Conservation (phyloP, 2,113 vertebrate genomes). For the Taxidea taxus region DNA sequence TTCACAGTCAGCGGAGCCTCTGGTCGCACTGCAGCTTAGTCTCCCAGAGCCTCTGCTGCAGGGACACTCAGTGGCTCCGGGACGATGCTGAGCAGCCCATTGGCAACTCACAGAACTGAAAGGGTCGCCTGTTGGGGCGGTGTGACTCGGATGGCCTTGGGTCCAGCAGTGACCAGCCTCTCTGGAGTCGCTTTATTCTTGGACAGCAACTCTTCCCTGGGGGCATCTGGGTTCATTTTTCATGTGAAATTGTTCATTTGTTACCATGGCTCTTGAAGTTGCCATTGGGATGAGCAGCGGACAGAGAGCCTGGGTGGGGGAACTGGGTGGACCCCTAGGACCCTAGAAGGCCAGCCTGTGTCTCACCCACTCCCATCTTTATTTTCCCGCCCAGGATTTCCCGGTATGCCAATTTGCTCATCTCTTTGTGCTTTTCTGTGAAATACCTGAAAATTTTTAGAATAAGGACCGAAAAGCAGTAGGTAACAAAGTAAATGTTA, state of each 20-base stretch:
- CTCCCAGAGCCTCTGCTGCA: neutral
- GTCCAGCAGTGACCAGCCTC: neutral
- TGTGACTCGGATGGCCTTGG: neutral
- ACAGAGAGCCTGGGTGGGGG: neutral
- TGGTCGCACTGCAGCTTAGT: neutral
- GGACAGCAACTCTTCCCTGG: neutral
- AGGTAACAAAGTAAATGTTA: neutral
- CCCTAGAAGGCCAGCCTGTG: neutral
- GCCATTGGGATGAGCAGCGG: neutral
- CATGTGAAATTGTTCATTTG: neutral
- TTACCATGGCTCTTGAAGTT: neutral
- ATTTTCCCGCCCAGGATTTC: neutral
- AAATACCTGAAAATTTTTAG: neutral
- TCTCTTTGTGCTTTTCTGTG: neutral
- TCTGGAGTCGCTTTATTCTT: neutral
- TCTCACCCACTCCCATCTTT: fast-evolving
- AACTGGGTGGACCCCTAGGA: fast-evolving
- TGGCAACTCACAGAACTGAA: neutral
- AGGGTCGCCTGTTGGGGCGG: fast-evolving
- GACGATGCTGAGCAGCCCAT: neutral
- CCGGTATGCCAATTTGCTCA: neutral
- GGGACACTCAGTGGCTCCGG: neutral
- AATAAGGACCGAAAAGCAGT: neutral
- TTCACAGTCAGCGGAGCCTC: fast-evolving
- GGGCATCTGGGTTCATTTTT: neutral